These are phyloP conservation scores for Brachyhypopomus gauderio DNA, from an alignment of 2,113 vertebrate species.

Conservation along the genomic window DNA sequence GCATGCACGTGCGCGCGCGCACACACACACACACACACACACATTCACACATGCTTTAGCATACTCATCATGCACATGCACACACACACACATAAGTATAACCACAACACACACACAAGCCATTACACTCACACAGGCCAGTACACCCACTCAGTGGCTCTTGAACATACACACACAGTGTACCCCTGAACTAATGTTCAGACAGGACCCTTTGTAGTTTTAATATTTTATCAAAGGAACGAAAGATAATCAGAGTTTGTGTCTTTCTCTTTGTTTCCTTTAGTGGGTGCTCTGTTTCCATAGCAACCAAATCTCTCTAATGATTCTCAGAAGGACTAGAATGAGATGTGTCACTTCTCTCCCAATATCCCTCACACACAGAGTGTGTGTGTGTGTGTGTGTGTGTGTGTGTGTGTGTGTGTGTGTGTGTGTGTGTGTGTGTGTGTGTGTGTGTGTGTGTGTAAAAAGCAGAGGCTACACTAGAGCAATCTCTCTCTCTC, in stretches of 20 bases:
- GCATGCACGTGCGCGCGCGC: neutral
- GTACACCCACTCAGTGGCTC: neutral
- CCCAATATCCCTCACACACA: neutral
- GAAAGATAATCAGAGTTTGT: conserved; percentile 6
- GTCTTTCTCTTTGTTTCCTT: conserved; percentile 29
- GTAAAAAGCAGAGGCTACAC: neutral
- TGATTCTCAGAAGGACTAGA: conserved; percentile 45
- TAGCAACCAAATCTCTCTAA: conserved; percentile 45
- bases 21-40: neutral
- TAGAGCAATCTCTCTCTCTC: neutral
- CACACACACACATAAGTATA: neutral
- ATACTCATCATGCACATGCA: neutral
- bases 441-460: too few species aligned
- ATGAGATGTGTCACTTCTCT: neutral
- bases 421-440: too few species aligned
- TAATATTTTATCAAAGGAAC: conserved; percentile 46
- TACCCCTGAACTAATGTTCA: neutral
- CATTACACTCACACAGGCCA: neutral
- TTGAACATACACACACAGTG: conserved; percentile 1
- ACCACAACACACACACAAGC: neutral
- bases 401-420: too few species aligned
- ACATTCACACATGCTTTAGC: too few species aligned
- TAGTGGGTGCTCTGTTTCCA: conserved; percentile 44
- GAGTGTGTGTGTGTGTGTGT: too few species aligned
- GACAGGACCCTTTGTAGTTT: conserved; percentile 27